Evolutionary conservation across 1,140 invertebrate genomes (phyloP), one percentile per base, ranked within the genome.

Genomic region (Psilanteris sp.): DNA sequence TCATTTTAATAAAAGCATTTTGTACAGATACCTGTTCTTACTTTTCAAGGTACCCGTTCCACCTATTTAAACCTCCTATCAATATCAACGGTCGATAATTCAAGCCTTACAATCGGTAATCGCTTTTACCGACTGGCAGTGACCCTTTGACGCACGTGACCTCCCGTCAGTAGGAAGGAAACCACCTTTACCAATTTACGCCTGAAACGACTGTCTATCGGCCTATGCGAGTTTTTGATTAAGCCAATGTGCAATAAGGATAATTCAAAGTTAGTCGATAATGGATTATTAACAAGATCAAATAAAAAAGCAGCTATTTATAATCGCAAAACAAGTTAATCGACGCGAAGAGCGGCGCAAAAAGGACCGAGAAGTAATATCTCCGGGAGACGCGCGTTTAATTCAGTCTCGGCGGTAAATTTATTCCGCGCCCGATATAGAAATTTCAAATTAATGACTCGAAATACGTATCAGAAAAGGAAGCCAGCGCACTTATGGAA

Each of bases 1-100:
- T 74, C 59, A 81, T 85, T 85, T 82, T 82, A 85, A 85, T 84
- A 85, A 84, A 85, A 61, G 67, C 74, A 71, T 84, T 81, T 84
- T 84, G 31, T 83, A 84, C 62, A 79, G 26, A 54, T 66, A 7
- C 4, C n/a, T n/a, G n/a, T n/a, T n/a, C n/a, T n/a, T n/a, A n/a
- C n/a, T n/a, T n/a, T n/a, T n/a, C n/a, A n/a, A n/a, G n/a, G n/a
- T n/a, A n/a, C n/a, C n/a, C n/a, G n/a, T n/a, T n/a, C n/a, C n/a
- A n/a, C n/a, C n/a, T n/a, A n/a, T n/a, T n/a, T n/a, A n/a, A n/a
- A n/a, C n/a, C n/a, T n/a, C n/a, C n/a, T n/a, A n/a, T n/a, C n/a
- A n/a, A n/a, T n/a, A n/a, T n/a, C n/a, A n/a, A n/a, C n/a, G n/a
- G n/a, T n/a, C n/a, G n/a, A n/a, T n/a, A n/a, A n/a, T n/a, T n/a